Percentiles rank a stretch among this genome's conserved stretches.
These are phyloP conservation scores for Cylindroiulus punctatus DNA, from an alignment of 2,888 invertebrate species.

Conservation along the genomic window DNA sequence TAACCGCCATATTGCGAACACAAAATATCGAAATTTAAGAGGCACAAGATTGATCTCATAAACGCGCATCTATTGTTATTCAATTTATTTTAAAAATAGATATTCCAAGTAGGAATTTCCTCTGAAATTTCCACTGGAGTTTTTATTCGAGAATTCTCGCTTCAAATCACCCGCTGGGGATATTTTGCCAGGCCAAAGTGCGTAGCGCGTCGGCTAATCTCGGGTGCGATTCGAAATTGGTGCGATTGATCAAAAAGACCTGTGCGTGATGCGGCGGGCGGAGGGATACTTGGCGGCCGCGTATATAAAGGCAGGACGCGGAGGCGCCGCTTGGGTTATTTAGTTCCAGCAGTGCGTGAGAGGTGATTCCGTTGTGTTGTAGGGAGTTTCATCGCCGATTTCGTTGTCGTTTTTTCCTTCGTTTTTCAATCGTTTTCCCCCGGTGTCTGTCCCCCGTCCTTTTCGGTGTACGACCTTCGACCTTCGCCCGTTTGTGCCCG, in stretches of 20 bases:
- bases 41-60: too few relatives aligned
- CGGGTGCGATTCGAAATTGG: not conserved
- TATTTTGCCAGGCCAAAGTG: not conserved
- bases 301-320: constrained; percentile 62
- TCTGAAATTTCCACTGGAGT: too few relatives aligned
- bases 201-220: not conserved
- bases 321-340: constrained; percentile 68
- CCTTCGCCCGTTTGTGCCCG: constrained; percentile 42
- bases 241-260: too few relatives aligned
- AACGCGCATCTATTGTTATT: too few relatives aligned
- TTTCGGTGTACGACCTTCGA: constrained; percentile 41
- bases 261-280: constrained; percentile 14
- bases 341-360: constrained; percentile 71
- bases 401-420: constrained; percentile 60
- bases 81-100: too few relatives aligned
- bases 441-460: constrained; percentile 25
- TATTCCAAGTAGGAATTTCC: too few relatives aligned
- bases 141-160: too few relatives aligned
- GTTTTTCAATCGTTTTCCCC: constrained; percentile 59
- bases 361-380: constrained; percentile 61
- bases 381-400: constrained; percentile 60
- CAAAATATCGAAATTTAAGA: too few relatives aligned
- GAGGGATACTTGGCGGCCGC: constrained; percentile 35
- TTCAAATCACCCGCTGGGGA: not conserved
- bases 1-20: too few relatives aligned